Evolutionary conservation across 2,888 invertebrate species (phyloP).

Genomic region (Chloromyia formosa): DNA sequence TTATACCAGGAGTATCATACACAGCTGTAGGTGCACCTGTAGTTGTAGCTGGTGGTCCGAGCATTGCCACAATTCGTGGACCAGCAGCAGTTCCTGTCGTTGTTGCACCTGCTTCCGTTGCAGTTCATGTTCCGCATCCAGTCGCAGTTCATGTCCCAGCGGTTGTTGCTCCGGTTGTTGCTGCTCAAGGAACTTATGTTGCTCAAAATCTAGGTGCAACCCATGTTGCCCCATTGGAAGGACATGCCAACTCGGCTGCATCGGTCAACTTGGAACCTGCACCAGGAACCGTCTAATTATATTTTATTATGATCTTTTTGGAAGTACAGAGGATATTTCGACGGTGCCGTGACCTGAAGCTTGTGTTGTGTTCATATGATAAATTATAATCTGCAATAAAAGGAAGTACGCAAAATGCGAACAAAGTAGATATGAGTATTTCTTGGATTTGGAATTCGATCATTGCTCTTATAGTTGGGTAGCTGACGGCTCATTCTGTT

Average conservation of each 20-base stretch:
- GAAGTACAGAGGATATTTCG: neutral
- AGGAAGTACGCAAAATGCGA: no score
- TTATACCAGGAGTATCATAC: slow-evolving; percentile 48
- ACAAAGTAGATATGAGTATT: no score
- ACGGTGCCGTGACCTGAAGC: neutral
- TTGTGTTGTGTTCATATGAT: no score
- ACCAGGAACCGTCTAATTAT: slow-evolving; percentile 31
- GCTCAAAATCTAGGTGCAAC: slow-evolving; percentile 63
- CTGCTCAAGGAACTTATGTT: slow-evolving; percentile 51
- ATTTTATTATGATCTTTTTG: neutral
- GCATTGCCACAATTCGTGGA: slow-evolving; percentile 1
- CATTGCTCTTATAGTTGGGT: no score
- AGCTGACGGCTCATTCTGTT: no score
- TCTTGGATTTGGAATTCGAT: no score
- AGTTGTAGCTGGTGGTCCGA: slow-evolving; percentile 40
- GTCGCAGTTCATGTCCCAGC: slow-evolving; percentile 26
- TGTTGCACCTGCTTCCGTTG: slow-evolving; percentile 50
- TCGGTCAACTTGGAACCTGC: slow-evolving; percentile 38
- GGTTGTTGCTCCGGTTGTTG: slow-evolving; percentile 13
- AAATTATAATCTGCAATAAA: no score
- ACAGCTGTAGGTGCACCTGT: slow-evolving; percentile 53
- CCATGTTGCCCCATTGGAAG: slow-evolving; percentile 63
- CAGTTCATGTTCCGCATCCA: slow-evolving; percentile 48
- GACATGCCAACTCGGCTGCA: slow-evolving; percentile 55
- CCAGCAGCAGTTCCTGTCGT: slow-evolving; percentile 12